Evolutionary conservation across 1,140 invertebrate species (phyloP), one percentile per base, ranked within the genome.

Genomic region (Tyrophagus putrescentiae): DNA sequence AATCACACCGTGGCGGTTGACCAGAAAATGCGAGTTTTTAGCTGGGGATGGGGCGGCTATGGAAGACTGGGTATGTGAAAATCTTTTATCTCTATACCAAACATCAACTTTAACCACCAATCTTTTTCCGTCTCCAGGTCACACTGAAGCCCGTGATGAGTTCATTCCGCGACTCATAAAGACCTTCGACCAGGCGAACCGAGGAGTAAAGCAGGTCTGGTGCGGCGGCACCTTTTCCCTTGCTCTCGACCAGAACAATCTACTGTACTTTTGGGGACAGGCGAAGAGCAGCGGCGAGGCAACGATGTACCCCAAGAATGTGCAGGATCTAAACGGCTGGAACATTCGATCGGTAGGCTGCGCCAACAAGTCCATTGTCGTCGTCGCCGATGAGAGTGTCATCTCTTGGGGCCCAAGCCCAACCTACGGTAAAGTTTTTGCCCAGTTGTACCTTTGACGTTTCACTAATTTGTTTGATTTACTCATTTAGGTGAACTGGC

Each of bases 261-360:
- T 68, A 25, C 72, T 89, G 3, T 86, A 83, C 69, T 77, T 94
- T 68, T 93, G 91, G 75, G 90, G 90, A 0, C 86, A 90, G 70
- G 87, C 84, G 0, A 93, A 92, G 70, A 80, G 86, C 29, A 85
- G 85, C 1, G 90, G 90, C 0, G 89, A 94, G 70, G 90, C 89
- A 1, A 90, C 89, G 65, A 94, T 95, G 90, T 95, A 95, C 70
- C 90, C 90, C 0, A 94, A 95, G 71, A 86, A 88, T 4, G 83
- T 95, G 2, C 86, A 87, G 66, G 90, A 95, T 75, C 73, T 95
- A 1, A 80, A 82, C 64, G 88, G 90, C 0, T 94, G 90, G 90
- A 83, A 85, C 62, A 84, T 95, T 13, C 78, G 84, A 56, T 81
- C 81, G 65, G 78, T 93, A 32, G 87, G 82, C 3, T 83, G 83